phyloP scores from a whole-genome alignment of 2,888 invertebrate genomes.

The Platypus cylindrus region DNA sequence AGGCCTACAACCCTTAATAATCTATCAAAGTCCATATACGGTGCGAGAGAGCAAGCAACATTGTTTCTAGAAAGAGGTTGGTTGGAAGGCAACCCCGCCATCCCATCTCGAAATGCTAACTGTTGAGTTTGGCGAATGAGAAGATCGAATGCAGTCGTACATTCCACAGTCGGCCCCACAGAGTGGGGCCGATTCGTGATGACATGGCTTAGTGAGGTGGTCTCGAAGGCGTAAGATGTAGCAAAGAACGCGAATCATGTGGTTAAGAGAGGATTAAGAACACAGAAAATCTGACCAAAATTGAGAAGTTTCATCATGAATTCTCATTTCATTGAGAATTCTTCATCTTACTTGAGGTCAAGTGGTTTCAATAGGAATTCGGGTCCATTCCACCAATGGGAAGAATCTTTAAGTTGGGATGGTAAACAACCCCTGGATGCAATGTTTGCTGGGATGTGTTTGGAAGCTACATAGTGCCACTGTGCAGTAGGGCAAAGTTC shows the following conservation, averaged over 20 bases:
- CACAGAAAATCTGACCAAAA: too few species aligned
- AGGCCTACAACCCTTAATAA: slow-evolving; percentile 4
- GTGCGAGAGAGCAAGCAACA: neutral
- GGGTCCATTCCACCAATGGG: slow-evolving; percentile 1
- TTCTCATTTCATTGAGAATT: too few species aligned
- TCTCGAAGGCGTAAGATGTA: too few species aligned
- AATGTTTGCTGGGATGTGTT: slow-evolving; percentile 1
- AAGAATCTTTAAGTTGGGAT: neutral
- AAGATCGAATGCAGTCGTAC: neutral
- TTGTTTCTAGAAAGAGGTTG: neutral
- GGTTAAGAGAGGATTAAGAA: too few species aligned
- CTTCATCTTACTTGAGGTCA: too few species aligned
- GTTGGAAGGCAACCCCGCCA: neutral
- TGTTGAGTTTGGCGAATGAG: slow-evolving; percentile 2
- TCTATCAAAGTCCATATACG: neutral
- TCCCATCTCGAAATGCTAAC: slow-evolving; percentile 1
- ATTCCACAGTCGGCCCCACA: too few species aligned
- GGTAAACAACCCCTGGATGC: neutral
- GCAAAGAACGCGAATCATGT: too few species aligned
- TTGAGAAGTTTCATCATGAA: too few species aligned
- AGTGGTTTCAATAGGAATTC: neutral
- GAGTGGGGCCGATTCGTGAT: too few species aligned
- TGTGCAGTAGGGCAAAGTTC: neutral
- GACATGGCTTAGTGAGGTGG: too few species aligned
- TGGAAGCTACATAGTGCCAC: slow-evolving; percentile 2